Percentiles rank a stretch among this genome's conserved stretches.
Evolutionary conservation across 2,797 vertebrate genomes (phyloP).

Genomic region (Chaenodraco wilsoni): DNA sequence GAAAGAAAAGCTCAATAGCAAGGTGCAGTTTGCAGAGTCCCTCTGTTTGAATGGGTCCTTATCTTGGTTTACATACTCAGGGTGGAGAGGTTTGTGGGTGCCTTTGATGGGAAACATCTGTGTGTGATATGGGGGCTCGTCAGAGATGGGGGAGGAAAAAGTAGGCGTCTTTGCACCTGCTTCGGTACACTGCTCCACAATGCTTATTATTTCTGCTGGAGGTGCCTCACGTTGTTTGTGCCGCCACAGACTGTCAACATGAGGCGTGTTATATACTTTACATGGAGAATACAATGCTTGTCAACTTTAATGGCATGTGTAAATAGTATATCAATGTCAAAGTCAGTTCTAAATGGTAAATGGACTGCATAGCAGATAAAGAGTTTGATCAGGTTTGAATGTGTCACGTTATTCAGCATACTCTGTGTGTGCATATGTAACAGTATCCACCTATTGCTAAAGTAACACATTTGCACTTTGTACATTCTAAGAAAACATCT

Average conservation of each 20-base stretch:
- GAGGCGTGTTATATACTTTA: conserved; percentile 63
- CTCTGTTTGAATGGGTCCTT: conserved; percentile 87
- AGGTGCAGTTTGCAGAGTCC: conserved; percentile 81
- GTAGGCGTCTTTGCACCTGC: conserved; percentile 96
- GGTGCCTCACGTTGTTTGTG: conserved; percentile 49
- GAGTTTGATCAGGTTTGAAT: background rate
- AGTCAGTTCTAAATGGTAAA: background rate
- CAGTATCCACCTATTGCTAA: background rate
- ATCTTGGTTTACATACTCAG: conserved; percentile 89
- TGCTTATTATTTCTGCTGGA: conserved; percentile 90
- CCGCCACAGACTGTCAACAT: conserved; percentile 85
- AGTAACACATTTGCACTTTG: background rate
- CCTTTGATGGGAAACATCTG: conserved; percentile 97
- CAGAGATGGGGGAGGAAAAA: conserved; percentile 88
- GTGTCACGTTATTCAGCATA: background rate
- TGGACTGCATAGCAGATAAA: too few species aligned
- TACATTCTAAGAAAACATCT: background rate
- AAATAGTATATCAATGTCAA: background rate
- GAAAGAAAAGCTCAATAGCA: conserved; percentile 71
- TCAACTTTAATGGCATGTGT: conserved; percentile 9
- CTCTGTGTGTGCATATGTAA: background rate
- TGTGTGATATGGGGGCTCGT: conserved; percentile 85
- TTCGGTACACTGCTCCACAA: conserved; percentile 90
- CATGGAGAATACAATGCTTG: conserved; percentile 57
- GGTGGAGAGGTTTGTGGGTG: conserved; percentile 84